Evolutionary conservation across 1,140 invertebrate species (phyloP), one percentile per base, ranked within the genome.

Genomic region (Campoletis sonorensis): DNA sequence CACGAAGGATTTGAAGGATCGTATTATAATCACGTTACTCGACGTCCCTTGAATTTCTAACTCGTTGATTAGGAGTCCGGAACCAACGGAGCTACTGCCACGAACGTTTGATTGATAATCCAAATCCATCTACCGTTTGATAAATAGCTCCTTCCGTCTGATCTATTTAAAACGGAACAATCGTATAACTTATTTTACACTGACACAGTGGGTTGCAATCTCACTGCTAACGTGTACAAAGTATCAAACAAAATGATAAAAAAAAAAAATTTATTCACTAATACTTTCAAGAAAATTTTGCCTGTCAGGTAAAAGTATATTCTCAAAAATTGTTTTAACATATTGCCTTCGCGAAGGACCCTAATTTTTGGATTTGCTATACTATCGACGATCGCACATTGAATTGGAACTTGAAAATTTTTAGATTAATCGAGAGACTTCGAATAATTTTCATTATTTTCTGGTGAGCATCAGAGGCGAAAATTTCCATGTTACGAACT

Each of bases 21-120:
- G 76, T 67, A 72, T 82, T 82, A 79, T 82, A 79, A 82, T 82
- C 78, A 61, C 73, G 70, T 79, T 79, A 79, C 40, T 40, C 67
- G 18, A 27, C 67, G 79, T 23, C 45, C 45, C n/a, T 73, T 15
- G 4, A 40, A 33, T 64, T 51, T 61, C 21, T 80, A 80, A 80
- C 70, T 33, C 79, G 49, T 71, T 77, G 79, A 80, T 61, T 72
- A 80, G 77, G 18, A 49, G 33, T 70, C n/a, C 7, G 11, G 79
- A 61, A 77, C 54, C 51, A 37, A 77, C 15, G 61, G 16, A 37
- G 27, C 73, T 58, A 10, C 73, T 77, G 73, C 73, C 73, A 77
- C 11, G 5, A 13, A 10, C 30, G 27, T 54, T 77, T 77, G 73
- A 77, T 77, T 77, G 73, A 77, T 77, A 77, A 77, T 77, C 51